A percentile compares a stretch with the other conserved stretches of the same genome.
Evolutionary conservation across 2,113 vertebrate genomes (phyloP).

Genomic region (Perca schrenkii): DNA sequence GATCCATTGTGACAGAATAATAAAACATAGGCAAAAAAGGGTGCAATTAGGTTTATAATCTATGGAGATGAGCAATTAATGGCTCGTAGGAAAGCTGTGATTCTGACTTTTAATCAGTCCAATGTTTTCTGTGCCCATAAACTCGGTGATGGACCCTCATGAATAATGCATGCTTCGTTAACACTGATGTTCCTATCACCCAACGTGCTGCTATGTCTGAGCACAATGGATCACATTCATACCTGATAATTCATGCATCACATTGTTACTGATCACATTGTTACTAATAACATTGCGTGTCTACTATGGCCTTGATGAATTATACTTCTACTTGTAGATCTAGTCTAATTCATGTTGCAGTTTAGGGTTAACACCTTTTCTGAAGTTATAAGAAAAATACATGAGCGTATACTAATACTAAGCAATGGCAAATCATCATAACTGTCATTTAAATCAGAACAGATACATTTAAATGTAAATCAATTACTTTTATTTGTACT

Average conservation of each 20-base stretch:
- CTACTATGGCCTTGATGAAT: constrained; percentile 3
- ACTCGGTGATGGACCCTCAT: constrained; percentile 54
- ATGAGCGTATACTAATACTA: neutral
- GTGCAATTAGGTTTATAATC: constrained; percentile 75
- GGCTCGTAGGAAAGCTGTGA: constrained; percentile 58
- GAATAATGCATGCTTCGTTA: constrained; percentile 69
- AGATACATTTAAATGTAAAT: too few relatives aligned
- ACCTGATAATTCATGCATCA: constrained; percentile 45
- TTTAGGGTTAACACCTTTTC: neutral
- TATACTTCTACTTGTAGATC: constrained; percentile 15
- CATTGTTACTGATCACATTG: constrained; percentile 27
- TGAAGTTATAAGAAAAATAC: neutral
- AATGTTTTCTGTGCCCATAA: constrained; percentile 65
- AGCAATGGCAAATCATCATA: neutral
- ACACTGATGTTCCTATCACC: constrained; percentile 50
- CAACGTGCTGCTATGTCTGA: constrained; percentile 43
- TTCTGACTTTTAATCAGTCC: constrained; percentile 75
- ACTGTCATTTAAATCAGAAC: neutral
- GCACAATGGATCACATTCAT: constrained; percentile 56
- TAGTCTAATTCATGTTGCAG: neutral
- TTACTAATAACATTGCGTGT: constrained; percentile 16
- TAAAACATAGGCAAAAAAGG: constrained; percentile 74
- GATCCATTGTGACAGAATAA: constrained; percentile 83
- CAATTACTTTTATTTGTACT: too few relatives aligned
- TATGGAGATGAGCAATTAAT: constrained; percentile 77